Conservation (phyloP, 2,888 invertebrate species). For the Autographa pulchrina region DNA sequence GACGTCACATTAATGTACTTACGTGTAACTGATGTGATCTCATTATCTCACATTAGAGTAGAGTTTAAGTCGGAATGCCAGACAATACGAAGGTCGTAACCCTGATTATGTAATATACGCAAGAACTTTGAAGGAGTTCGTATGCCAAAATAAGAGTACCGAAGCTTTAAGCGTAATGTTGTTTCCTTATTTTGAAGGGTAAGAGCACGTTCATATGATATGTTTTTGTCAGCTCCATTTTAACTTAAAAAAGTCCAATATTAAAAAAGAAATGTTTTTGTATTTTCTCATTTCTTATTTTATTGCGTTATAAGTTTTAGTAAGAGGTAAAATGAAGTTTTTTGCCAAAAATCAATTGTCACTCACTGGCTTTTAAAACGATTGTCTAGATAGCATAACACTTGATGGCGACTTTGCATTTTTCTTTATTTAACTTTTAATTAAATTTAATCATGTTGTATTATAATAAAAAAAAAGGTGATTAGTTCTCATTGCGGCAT, state of each 20-base stretch:
- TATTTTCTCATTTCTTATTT: not conserved
- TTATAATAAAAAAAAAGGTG: too few species aligned
- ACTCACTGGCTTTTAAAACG: too few species aligned
- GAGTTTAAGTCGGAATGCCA: not conserved
- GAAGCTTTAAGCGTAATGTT: conserved; percentile 23
- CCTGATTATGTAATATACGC: conserved; percentile 1
- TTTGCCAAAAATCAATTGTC: too few species aligned
- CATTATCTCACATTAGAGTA: not conserved
- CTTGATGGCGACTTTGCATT: too few species aligned
- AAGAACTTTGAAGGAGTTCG: not conserved
- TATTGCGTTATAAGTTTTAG: too few species aligned
- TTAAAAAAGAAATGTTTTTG: not conserved
- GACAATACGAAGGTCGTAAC: conserved; percentile 3
- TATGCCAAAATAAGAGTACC: conserved; percentile 5
- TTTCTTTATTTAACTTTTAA: too few species aligned
- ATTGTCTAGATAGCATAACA: too few species aligned
- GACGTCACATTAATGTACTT: not conserved
- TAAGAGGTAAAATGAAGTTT: too few species aligned
- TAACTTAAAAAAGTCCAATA: too few species aligned
- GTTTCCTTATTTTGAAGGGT: conserved; percentile 30
- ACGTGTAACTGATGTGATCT: conserved; percentile 1
- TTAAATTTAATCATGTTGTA: too few species aligned
- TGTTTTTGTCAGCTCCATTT: not conserved
- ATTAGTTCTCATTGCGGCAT: too few species aligned
- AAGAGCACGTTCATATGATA: not conserved